Conservation (phyloP, 2,888 invertebrate genomes). For the Crocallis elinguaria region DNA sequence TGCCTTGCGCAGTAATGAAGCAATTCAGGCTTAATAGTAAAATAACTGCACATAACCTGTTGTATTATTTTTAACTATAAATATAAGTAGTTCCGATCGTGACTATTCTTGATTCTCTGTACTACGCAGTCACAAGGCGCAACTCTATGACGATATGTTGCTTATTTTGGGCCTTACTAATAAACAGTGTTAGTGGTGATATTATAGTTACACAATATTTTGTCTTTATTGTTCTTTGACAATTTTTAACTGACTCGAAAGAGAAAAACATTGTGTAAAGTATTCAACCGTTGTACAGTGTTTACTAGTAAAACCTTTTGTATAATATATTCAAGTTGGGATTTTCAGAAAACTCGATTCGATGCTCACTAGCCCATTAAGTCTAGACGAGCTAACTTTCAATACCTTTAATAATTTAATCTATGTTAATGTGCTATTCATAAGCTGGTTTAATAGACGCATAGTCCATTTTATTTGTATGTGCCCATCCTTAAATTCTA, state of each 20-base stretch:
- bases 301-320: background rate
- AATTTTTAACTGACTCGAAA: too few relatives aligned
- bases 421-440: conserved; percentile 33
- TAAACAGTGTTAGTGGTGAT: too few relatives aligned
- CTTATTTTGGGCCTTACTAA: too few relatives aligned
- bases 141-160: too few relatives aligned
- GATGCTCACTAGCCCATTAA: conserved; percentile 1
- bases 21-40: too few relatives aligned
- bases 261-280: too few relatives aligned
- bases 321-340: background rate
- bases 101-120: background rate
- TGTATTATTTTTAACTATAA: too few relatives aligned
- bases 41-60: too few relatives aligned
- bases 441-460: conserved; percentile 31
- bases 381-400: background rate
- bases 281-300: background rate
- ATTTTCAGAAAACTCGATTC: background rate
- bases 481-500: conserved; percentile 33
- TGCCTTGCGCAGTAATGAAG: too few relatives aligned
- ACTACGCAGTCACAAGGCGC: too few relatives aligned
- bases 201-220: too few relatives aligned
- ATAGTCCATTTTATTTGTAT: conserved; percentile 24
- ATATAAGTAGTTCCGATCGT: background rate
- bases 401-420: conserved; percentile 10
- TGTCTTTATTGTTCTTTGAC: too few relatives aligned